Evolutionary conservation across 2,888 invertebrate genomes (phyloP).

Genomic region (Sussaba pulchella): DNA sequence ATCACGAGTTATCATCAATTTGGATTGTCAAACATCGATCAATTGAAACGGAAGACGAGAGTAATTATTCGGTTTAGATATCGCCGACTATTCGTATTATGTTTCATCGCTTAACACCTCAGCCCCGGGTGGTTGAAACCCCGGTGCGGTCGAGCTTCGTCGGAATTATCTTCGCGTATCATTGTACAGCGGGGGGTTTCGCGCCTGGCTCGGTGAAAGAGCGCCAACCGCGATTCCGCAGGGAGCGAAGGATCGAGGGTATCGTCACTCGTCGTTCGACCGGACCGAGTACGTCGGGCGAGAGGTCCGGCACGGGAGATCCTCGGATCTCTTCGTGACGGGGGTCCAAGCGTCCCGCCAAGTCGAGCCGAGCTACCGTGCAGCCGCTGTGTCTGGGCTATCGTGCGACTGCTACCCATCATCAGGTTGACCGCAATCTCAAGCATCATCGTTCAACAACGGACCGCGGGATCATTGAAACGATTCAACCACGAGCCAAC

Average conservation of each 20-base stretch:
- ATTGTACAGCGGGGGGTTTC: slow-evolving; percentile 80
- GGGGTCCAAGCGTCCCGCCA: slow-evolving; percentile 65
- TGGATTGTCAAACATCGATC: no score
- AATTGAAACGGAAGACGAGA: not conserved
- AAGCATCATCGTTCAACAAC: slow-evolving; percentile 48
- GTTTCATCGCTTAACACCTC: slow-evolving; percentile 21
- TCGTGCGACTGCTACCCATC: slow-evolving; percentile 38
- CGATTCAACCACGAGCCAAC: slow-evolving; percentile 39
- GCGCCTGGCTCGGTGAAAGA: slow-evolving; percentile 59
- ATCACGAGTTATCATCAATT: no score
- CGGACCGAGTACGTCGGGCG: no score
- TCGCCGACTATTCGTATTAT: slow-evolving; percentile 46
- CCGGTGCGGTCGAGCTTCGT: slow-evolving; percentile 75
- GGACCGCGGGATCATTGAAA: slow-evolving; percentile 57
- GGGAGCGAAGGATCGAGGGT: slow-evolving; percentile 40
- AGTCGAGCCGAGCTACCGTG: slow-evolving; percentile 62
- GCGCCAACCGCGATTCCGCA: slow-evolving; percentile 5
- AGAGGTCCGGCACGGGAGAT: slow-evolving; percentile 60
- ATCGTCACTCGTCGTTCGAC: slow-evolving; percentile 38
- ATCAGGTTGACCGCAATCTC: slow-evolving; percentile 53
- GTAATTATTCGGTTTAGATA: slow-evolving; percentile 23
- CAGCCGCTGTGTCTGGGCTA: slow-evolving; percentile 42
- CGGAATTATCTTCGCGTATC: slow-evolving; percentile 77
- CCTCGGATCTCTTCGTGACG: slow-evolving; percentile 62
- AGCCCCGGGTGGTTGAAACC: slow-evolving; percentile 70